Base-by-base conservation (phyloP, 1,140 invertebrate species). In the Diprion similis region DNA sequence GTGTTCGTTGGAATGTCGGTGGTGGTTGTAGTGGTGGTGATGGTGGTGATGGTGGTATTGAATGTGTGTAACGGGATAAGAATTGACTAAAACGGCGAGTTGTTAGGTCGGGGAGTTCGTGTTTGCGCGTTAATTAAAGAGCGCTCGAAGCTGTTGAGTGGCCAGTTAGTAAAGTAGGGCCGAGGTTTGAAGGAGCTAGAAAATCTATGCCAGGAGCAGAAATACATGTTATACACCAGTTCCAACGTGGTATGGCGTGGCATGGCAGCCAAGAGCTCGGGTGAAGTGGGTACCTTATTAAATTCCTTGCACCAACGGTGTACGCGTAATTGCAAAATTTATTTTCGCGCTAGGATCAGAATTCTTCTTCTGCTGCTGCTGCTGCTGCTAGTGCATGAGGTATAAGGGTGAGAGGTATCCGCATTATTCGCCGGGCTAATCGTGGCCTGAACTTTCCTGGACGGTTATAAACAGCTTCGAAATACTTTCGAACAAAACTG, bases 111-210 rank as follows among this genome's bases (percentile, higher is more conserved):
- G 51, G 6, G 51, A 59, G 51, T 59, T 59, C 51, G 51, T 59
- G 51, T 59, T 59, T 59, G 51, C 51, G 51, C 51, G 51, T 59
- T 59, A 59, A 59, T 59, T 59, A 59, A 59, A 15, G 51, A 59
- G 51, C 51, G 51, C 51, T 59, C 51, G n/a, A 59, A 59, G 51
- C 51, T 8, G n/a, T 13, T 17, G 51, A 59, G 51, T 59, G 51
- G 51, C 51, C 51, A 9, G 51, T 59, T 59, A 59, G 51, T 17
- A 10, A 9, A 59, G 24, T 37, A 37, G 51, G n/a, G 51, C 51
- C 51, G 51, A 17, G n/a, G 51, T 17, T 59, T 59, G 51, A 59
- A 59, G 51, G 11, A 17, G n/a, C 51, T 59, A 59, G 51, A 17
- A 59, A 59, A 59, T 59, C 51, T 59, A 59, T 59, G 51, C 51